Percentiles rank a stretch among this genome's conserved stretches.
Conservation (phyloP, 2,888 invertebrate genomes). For the Anorthoa munda region DNA sequence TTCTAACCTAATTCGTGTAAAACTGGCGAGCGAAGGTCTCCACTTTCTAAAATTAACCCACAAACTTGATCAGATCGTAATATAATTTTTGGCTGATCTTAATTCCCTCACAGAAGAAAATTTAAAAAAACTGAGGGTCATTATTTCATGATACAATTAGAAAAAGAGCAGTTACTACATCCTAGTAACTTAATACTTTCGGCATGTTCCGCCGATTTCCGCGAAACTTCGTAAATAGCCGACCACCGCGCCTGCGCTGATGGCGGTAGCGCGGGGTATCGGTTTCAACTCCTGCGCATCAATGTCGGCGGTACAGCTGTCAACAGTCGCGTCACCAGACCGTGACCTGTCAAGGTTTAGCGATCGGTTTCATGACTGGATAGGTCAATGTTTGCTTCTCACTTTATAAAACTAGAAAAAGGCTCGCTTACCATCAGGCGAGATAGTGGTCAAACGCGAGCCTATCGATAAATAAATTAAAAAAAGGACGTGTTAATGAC, state of each 20-base stretch:
- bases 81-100: too few species aligned
- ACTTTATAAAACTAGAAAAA: not conserved
- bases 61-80: too few species aligned
- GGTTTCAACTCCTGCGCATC: conserved; percentile 75
- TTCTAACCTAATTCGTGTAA: too few species aligned
- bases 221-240: conserved; percentile 79
- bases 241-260: conserved; percentile 78
- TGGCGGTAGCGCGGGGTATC: conserved; percentile 77
- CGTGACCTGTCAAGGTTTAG: conserved; percentile 74
- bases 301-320: conserved; percentile 73
- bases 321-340: conserved; percentile 76
- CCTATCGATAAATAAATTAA: too few species aligned
- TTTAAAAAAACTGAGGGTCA: not conserved
- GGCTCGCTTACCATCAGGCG: not conserved
- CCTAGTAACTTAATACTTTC: conserved; percentile 74
- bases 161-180: conserved; percentile 47
- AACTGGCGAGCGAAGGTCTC: fast-evolving
- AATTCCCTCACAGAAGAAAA: not conserved
- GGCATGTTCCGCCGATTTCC: conserved; percentile 72
- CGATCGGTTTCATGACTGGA: conserved; percentile 27
- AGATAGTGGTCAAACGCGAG: too few species aligned
- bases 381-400: conserved; percentile 14
- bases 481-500: too few species aligned
- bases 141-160: conserved; percentile 19
- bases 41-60: too few species aligned